Base-by-base conservation (phyloP, 2,888 invertebrate genomes). In the Noctua janthina region DNA sequence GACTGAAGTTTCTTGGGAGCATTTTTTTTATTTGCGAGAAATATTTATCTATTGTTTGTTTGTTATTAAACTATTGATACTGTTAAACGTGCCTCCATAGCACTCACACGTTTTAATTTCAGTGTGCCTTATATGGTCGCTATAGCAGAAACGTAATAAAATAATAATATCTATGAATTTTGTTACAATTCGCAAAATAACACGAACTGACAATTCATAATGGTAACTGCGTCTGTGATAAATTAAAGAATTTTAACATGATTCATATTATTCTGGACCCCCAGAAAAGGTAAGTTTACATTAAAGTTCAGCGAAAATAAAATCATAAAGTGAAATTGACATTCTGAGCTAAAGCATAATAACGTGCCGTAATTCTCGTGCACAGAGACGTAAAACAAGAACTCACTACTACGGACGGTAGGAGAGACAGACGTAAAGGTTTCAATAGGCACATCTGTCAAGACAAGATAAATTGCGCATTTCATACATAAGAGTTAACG, bases 371-470 rank as follows among this genome's bases (percentile, higher is more conserved):
- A 77, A 74, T 78, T 84, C 68, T 74, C 49, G 70, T 74, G 77
- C 80, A 84, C 83, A 76, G 79, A 84, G 82, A 85, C 82, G 74
- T 89, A 78, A 88, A 85, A 75, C 76, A 74, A 46, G 64, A 43
- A 72, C 74, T 70, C 67, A 73, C 77, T 23, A 54, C 23, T 66
- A 75, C 73, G 46, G 73, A 46, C 56, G 56, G 75, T 86, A 82
- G 89, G 81, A 81, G 84, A 87, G 78, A 84, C 86, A 81, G 82
- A 86, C 78, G 84, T 72, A 39, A 87, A 62, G 64, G 83, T 90
- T 88, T 91, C 91, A 92, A 92, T 92, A 91, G 91, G 90, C 92
- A 84, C 93, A 92, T 91, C 91, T 91, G 93, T 91, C 91, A 88
- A 79, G 83, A 84, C 78, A 89, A 88, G 91, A 90, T 88, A 89